A percentile compares a stretch with the other conserved stretches of the same genome.
phyloP scores from a whole-genome alignment of 2,113 vertebrate species.

The Variabilichromis moorii region DNA sequence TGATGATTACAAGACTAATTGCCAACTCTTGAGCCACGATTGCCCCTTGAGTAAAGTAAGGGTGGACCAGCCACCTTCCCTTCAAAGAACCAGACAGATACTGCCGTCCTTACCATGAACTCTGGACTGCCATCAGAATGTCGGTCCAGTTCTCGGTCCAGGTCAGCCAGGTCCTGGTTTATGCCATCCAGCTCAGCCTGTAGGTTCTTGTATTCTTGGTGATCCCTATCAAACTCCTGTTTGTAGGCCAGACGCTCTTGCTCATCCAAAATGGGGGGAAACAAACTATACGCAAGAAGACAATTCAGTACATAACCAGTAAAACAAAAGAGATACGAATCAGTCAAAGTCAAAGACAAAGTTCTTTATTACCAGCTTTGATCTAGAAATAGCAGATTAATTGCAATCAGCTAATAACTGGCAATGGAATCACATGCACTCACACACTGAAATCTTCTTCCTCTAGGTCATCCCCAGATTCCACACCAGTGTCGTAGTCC shows the following conservation, averaged over 20 bases:
- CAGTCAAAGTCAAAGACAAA: neutral
- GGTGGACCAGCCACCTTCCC: neutral
- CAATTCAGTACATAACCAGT: neutral
- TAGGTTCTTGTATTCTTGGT: slow-evolving; percentile 75
- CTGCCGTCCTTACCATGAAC: slow-evolving; percentile 67
- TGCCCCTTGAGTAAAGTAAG: neutral
- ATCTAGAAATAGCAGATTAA: neutral
- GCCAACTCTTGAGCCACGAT: neutral
- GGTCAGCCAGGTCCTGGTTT: slow-evolving; percentile 62
- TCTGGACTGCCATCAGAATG: slow-evolving; percentile 69
- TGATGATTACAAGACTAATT: neutral
- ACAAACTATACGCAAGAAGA: slow-evolving; percentile 51
- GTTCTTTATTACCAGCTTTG: neutral
- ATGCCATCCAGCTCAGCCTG: slow-evolving; percentile 77
- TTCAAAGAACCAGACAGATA: neutral
- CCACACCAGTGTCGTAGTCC: slow-evolving; percentile 75
- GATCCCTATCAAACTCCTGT: slow-evolving; percentile 72
- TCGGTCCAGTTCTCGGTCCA: slow-evolving; percentile 69
- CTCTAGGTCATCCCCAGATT: slow-evolving; percentile 83
- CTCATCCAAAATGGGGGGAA: slow-evolving; percentile 68
- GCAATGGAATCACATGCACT: neutral
- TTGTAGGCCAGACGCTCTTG: slow-evolving; percentile 73
- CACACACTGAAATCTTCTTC: slow-evolving; percentile 78
- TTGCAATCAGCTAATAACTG: neutral
- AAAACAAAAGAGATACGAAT: neutral